Conservation (phyloP, 2,888 invertebrate genomes). For the Metacarcinus magister region DNA sequence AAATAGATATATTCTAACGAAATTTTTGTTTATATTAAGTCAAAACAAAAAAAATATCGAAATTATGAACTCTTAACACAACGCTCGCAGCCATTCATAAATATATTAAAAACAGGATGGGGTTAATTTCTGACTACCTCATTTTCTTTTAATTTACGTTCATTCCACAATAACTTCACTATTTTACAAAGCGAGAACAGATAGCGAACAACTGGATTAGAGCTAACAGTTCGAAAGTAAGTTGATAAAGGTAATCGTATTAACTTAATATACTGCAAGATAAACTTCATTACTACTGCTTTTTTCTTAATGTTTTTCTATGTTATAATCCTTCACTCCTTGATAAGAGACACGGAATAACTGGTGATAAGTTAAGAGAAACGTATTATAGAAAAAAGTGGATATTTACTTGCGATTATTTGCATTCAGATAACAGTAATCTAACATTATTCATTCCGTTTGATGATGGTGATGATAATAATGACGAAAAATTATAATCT, state of each 20-base stretch:
- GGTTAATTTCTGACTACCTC: not conserved
- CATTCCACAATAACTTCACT: no score
- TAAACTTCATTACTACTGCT: not conserved
- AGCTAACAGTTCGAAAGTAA: not conserved
- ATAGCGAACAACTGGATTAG: not conserved
- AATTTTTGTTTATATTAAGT: no score
- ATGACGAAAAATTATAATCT: not conserved
- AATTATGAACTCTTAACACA: not conserved
- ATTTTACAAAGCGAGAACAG: no score
- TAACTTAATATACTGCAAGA: not conserved
- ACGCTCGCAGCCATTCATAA: no score
- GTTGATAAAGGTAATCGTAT: not conserved
- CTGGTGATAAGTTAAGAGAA: no score
- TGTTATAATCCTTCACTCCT: not conserved
- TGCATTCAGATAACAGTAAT: not conserved
- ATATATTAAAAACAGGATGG: not conserved
- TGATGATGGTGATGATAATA: not conserved
- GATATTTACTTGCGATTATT: not conserved
- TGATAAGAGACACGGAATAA: not conserved
- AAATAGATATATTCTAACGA: no score
- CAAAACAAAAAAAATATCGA: no score
- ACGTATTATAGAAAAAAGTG: no score
- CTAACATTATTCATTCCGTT: not conserved
- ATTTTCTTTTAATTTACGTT: not conserved
- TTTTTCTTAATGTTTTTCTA: not conserved